Evolutionary conservation across 2,113 vertebrate genomes (phyloP).

Genomic region (Petaurus breviceps): DNA sequence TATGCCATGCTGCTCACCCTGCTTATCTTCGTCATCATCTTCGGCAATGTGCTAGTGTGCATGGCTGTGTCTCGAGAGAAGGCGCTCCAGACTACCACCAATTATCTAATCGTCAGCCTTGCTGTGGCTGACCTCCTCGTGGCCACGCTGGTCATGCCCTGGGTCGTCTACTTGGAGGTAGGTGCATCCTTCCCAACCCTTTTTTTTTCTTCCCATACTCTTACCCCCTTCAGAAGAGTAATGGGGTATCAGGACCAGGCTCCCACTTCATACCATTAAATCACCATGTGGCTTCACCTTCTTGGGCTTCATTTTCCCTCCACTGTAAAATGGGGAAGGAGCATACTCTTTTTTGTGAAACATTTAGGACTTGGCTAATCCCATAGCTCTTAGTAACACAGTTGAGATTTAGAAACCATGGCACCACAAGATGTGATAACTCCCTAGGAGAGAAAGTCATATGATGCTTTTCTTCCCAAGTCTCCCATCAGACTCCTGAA

Average conservation of each 20-base stretch:
- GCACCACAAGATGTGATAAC: not conserved
- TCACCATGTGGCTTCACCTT: not conserved
- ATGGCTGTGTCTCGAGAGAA: slow-evolving; percentile 97
- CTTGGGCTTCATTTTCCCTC: not conserved
- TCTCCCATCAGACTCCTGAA: not conserved
- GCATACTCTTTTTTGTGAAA: not conserved
- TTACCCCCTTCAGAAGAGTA: not conserved
- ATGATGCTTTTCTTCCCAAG: not conserved
- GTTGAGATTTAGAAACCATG: not conserved
- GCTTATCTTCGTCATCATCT: slow-evolving; percentile 97
- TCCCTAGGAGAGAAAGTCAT: not conserved
- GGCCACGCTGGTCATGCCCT: slow-evolving; percentile 97
- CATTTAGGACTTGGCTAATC: not conserved
- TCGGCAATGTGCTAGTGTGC: slow-evolving; percentile 98
- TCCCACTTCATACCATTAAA: not conserved
- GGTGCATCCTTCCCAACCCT: not conserved
- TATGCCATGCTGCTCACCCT: slow-evolving; percentile 97
- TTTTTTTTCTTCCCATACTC: not conserved
- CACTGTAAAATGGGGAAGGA: not conserved
- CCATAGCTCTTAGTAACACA: not conserved
- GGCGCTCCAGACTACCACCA: slow-evolving; percentile 98
- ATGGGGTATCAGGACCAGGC: rapidly evolving
- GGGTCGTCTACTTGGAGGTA: slow-evolving; percentile 98
- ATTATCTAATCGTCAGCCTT: slow-evolving; percentile 98
- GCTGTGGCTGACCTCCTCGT: slow-evolving; percentile 97